Base-by-base conservation (phyloP, 2,888 invertebrate genomes). In the Eurytoma adleriae region DNA sequence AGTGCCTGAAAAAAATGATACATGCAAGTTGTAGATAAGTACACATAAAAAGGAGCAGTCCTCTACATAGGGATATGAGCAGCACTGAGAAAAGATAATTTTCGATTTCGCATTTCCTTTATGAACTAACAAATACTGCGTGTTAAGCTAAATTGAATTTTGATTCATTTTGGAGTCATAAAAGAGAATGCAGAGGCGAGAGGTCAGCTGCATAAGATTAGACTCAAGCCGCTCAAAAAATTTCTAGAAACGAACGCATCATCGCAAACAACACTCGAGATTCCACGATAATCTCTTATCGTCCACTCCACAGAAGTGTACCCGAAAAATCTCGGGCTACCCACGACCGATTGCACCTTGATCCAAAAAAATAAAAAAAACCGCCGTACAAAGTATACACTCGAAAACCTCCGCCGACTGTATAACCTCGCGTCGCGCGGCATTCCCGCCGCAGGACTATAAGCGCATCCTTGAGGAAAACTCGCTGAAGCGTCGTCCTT, bases 1-100 rank as follows among this genome's bases (percentile, higher is more conserved):
- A 94, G 91, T 66, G 92, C 92, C 97, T 97, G 90, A 74, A 85
- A 24, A 83, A 54, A 59, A 57, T 59, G 10, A 7, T 40, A 40
- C 1, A 40, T 10, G 40, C 1, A 40, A 7, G 10, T 10, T 40
- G 40, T 40, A 13, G 3, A 27, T 3, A 61, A 14, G 5, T 24
- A 27, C 24, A 24, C 4, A 30, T 24, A 62, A 40, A 48, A 62
- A 30, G n/a, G 27, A 64, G 40, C 40, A 64, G 48, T 16, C 48
- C 40, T 18, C 64, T 40, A 64, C 3, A 54, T n/a, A 54, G 12
- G 0, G 0, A 40, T 10, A 7, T 10, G 7, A 40, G 10, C 10
- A 40, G 10, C 40, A 40, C 7, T 7, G 30, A 7, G 30, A 30
- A 30, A 30, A 30, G 7, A 7, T 30, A 30, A 30, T 5, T 30